phyloP scores from a whole-genome alignment of 2,888 invertebrate species.

The Meghimatium bilineatum region DNA sequence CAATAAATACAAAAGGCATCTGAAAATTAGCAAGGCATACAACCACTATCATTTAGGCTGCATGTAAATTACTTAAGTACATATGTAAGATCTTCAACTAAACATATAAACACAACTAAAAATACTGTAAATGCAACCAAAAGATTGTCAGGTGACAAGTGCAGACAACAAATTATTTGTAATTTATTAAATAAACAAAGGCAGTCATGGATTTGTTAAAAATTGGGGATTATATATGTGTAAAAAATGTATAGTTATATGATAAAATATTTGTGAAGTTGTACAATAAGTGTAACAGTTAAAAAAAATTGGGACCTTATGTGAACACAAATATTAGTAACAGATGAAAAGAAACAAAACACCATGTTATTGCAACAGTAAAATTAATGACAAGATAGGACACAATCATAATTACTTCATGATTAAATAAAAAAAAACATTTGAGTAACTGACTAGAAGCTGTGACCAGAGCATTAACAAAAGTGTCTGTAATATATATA shows the following conservation, averaged over 20 bases:
- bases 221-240: background rate
- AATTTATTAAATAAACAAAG: background rate
- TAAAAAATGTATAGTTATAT: background rate
- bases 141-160: background rate
- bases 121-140: background rate
- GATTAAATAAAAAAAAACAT: background rate
- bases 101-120: background rate
- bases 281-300: conserved; percentile 12
- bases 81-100: conserved; percentile 5
- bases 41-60: background rate
- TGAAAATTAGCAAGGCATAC: background rate
- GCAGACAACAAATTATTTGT: background rate
- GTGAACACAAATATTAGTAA: background rate
- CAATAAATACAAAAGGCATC: background rate
- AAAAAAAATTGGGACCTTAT: background rate
- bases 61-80: conserved; percentile 31
- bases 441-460: conserved; percentile 32
- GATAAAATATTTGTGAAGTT: background rate
- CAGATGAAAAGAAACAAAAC: background rate
- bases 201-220: background rate
- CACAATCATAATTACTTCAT: background rate
- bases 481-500: background rate
- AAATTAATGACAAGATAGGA: background rate
- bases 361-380: background rate
- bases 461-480: conserved; percentile 21